These are phyloP conservation scores for Nesidiocoris tenuis DNA, from an alignment of 2,888 invertebrate species.

Conservation along the genomic window DNA sequence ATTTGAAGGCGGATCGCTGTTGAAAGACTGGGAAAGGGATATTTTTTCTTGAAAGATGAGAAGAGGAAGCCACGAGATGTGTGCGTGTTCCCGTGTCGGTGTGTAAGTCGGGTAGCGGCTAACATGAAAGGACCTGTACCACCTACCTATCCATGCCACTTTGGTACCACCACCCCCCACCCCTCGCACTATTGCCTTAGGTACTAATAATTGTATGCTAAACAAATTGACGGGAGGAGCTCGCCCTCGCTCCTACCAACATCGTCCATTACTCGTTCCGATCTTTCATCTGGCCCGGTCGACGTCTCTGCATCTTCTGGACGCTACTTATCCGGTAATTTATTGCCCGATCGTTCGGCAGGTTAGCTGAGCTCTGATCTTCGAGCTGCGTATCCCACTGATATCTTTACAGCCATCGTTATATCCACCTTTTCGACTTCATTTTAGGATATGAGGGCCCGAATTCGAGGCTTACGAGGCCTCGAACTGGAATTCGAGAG, in stretches of 20 bases:
- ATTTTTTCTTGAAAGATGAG: neutral
- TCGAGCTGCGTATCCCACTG: neutral
- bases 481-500: too few species aligned
- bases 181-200: slow-evolving; percentile 22
- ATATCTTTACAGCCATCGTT: neutral
- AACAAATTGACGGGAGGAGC: slow-evolving; percentile 47
- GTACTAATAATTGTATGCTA: slow-evolving; percentile 48
- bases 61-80: neutral
- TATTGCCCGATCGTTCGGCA: slow-evolving; percentile 33
- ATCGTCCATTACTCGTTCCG: slow-evolving; percentile 4
- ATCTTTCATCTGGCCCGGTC: slow-evolving; percentile 5
- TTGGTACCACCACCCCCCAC: neutral
- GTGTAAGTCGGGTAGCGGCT: slow-evolving; percentile 38
- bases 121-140: slow-evolving; percentile 28
- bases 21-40: slow-evolving; percentile 13
- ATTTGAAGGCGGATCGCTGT: slow-evolving; percentile 31
- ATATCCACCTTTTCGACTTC: neutral
- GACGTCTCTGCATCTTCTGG: neutral
- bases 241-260: neutral
- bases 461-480: too few species aligned
- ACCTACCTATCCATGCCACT: slow-evolving; percentile 5
- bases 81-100: neutral
- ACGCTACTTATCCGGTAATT: slow-evolving; percentile 42
- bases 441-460: too few species aligned
- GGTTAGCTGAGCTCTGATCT: slow-evolving; percentile 1